Conservation (phyloP, 2,797 vertebrate genomes). For the Rachycentron canadum region DNA sequence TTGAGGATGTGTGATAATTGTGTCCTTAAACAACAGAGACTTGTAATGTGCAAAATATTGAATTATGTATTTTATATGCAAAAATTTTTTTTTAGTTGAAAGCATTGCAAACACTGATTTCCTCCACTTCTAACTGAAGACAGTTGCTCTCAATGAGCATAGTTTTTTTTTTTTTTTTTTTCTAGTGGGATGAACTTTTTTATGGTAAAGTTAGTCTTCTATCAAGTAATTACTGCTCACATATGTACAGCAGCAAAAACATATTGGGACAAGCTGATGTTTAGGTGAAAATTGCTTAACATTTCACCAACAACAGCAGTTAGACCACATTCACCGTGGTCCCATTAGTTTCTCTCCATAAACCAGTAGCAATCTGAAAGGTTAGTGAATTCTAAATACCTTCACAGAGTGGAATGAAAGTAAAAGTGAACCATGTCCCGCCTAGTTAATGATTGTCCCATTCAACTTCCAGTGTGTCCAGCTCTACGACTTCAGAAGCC, state of each 20-base stretch:
- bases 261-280: slow-evolving; percentile 8
- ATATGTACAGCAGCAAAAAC: not conserved
- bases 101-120: not conserved
- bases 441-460: slow-evolving; percentile 84
- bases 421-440: slow-evolving; percentile 78
- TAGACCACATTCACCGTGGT: slow-evolving; percentile 35
- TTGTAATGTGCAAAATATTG: not conserved
- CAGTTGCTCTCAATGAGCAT: not conserved
- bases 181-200: not conserved
- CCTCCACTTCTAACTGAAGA: not conserved
- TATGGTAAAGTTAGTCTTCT: not conserved
- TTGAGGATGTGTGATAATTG: not conserved
- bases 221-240: slow-evolving; percentile 5
- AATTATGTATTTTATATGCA: too few species aligned
- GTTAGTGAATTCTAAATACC: slow-evolving; percentile 78
- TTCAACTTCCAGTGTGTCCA: slow-evolving; percentile 77
- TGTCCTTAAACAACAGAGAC: too few species aligned
- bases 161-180: not conserved
- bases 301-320: slow-evolving; percentile 58
- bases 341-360: slow-evolving; percentile 82
- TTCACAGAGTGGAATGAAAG: slow-evolving; percentile 73
- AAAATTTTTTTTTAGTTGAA: too few species aligned
- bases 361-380: slow-evolving; percentile 76
- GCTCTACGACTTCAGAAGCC: slow-evolving; percentile 82
- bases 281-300: slow-evolving; percentile 40